Evolutionary conservation across 2,888 invertebrate species (phyloP), one percentile per base, ranked within the genome.

Genomic region (Oscheius sp.): DNA sequence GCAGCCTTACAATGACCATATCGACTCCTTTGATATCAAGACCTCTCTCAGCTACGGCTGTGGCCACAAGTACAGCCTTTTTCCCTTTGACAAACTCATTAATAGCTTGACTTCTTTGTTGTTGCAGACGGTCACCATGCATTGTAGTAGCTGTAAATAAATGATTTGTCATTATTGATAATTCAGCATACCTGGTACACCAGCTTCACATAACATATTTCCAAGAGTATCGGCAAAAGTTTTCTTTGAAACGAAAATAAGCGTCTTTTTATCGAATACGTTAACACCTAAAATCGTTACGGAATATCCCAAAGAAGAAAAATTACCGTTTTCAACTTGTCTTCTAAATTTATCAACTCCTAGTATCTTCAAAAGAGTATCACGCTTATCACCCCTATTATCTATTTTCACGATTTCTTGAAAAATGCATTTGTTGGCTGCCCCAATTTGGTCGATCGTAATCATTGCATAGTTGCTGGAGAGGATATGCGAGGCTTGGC

Each of bases 181-280:
- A 25, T n/a, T n/a, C n/a, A 35, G 9, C 9, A 9, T 35, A 35
- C 35, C 35, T 35, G 3, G 92, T 91, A 73, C 93, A 72, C 93
- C 92, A 21, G 92, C 91, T 88, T 94, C 94, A 0, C 93, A 94
- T 41, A 97, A 89, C 84, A 92, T 92, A 0, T 93, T 92, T 0
- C 95, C 96, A 23, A 95, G 90, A 88, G 94, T 96, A 89, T 98
- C 97, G 0, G 96, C 95, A 74, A 93, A 93, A 52, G 94, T 92
- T 87, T 96, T 96, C 16, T 93, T 93, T 86, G 95, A 95, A 0
- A 96, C 96, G 88, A 98, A 98, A 0, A 98, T 93, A 49, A 96
- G 90, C 0, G 83, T 78, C 79, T 88, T 83, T 81, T 81, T 73
- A 18, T 72, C 74, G 71, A 69, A 84, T 35, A 81, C 72, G 9